Evolutionary conservation across 2,113 vertebrate species (phyloP), one percentile per base, ranked within the genome.

Genomic region (Telmatochromis sp.): DNA sequence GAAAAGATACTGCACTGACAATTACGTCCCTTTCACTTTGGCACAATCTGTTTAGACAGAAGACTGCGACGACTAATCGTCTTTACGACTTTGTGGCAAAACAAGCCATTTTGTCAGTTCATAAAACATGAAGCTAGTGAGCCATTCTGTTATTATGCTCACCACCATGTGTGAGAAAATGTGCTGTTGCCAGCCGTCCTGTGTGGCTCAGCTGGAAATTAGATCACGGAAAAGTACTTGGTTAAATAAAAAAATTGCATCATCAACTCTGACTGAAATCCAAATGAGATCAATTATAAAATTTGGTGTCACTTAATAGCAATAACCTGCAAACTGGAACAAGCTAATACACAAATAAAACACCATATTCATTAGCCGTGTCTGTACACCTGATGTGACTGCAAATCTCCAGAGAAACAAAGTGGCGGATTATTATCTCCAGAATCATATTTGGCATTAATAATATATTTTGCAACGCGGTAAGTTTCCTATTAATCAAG

Each of bases 111-210:
- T 87, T 88, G 86, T 85, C 86, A 89, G 82, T 88, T 90, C 70
- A 81, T 91, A 90, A 91, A 89, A 89, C 81, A 86, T 55, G 51
- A 89, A 90, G 70, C 78, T 35, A 84, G 86, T 89, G 85, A 88
- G 87, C 83, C 89, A 51, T 87, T 81, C 53, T 91, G 78, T 89
- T 89, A 85, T 89, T 82, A 86, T 80, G 85, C 83, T 91, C 31
- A 53, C 87, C 85, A 82, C 86, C 86, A 42, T 82, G 90, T 80
- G 91, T 55, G 86, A 89, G 91, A 54, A 85, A 84, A 90, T 85
- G 80, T 84, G 87, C 85, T 86, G 91, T 35, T 84, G 60, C 79
- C 87, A 84, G 75, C 35, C 85, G 2, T 47, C 75, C 89, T 81
- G 57, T 60, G 14, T 49, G 80, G 84, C 86, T 84, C 90, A 83